Percentiles rank a stretch among this genome's conserved stretches.
Conservation (phyloP, 2,113 vertebrate genomes). For the Grammomys surdaster region DNA sequence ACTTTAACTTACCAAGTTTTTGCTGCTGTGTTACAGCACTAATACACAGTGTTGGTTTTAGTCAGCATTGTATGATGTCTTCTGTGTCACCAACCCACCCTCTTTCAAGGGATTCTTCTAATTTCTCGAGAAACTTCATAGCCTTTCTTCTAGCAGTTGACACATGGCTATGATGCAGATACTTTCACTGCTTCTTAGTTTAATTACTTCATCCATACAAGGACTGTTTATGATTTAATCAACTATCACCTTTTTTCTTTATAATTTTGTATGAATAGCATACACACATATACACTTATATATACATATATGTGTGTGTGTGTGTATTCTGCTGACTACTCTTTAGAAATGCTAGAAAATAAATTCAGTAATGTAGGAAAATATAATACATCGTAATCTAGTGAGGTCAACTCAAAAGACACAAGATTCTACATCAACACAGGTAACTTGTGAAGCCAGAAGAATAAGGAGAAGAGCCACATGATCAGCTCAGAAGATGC, state of each 20-base stretch:
- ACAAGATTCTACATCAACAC: neutral
- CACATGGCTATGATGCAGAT: neutral
- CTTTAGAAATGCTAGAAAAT: conserved; percentile 42
- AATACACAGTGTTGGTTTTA: neutral
- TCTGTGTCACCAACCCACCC: neutral
- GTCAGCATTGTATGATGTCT: conserved; percentile 6
- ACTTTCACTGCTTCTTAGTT: neutral
- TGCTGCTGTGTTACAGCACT: neutral
- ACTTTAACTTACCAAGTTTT: neutral
- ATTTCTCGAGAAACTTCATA: conserved; percentile 52
- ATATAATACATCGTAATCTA: neutral
- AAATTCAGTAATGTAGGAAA: conserved; percentile 29
- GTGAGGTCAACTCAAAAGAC: neutral
- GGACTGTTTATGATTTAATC: neutral
- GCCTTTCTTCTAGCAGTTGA: conserved; percentile 31
- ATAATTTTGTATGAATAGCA: conserved; percentile 27
- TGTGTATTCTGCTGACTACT: neutral
- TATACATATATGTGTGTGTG: too few species aligned
- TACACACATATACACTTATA: too few species aligned
- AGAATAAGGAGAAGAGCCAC: neutral
- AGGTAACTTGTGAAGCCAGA: conserved; percentile 13
- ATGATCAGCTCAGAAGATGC: neutral
- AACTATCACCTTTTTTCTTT: conserved; percentile 22
- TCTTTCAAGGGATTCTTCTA: neutral
- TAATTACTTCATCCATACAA: neutral